Evolutionary conservation across 2,113 vertebrate species (phyloP).

Genomic region (Archocentrus centrarchus): DNA sequence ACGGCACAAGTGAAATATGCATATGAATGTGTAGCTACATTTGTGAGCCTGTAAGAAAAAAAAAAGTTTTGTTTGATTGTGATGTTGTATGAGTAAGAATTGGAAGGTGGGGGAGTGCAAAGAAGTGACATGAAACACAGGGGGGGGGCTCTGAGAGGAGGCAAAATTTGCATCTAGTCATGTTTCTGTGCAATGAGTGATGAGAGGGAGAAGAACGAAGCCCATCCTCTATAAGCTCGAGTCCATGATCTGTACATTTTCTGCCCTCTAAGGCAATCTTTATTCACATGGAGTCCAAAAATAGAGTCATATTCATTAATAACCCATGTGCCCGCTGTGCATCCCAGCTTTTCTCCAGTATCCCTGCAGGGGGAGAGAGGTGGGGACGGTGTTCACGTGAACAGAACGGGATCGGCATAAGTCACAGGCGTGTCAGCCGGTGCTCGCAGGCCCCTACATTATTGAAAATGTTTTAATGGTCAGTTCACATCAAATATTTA

Average conservation of each 20-base stretch:
- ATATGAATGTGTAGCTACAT: conserved; percentile 33
- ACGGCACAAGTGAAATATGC: conserved; percentile 64
- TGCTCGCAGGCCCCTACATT: conserved; percentile 27
- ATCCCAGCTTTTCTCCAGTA: conserved; percentile 47
- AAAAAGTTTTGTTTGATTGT: neutral
- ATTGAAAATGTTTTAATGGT: conserved; percentile 47
- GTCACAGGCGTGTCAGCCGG: conserved; percentile 29
- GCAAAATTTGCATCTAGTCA: conserved; percentile 10
- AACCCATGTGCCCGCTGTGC: conserved; percentile 76
- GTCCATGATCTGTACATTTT: conserved; percentile 31
- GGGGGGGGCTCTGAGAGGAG: neutral
- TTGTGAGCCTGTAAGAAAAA: conserved; percentile 5
- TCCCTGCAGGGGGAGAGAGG: conserved; percentile 42
- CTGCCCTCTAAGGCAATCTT: conserved; percentile 38
- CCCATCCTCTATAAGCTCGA: conserved; percentile 2
- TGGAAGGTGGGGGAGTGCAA: neutral
- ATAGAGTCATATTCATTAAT: conserved; percentile 72
- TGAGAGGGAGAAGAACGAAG: neutral
- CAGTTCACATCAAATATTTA: conserved; percentile 52
- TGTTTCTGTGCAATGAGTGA: neutral
- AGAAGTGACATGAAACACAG: neutral
- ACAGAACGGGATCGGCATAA: neutral
- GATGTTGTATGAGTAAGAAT: neutral
- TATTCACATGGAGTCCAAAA: conserved; percentile 53
- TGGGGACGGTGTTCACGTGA: conserved; percentile 24